Evolutionary conservation across 2,797 vertebrate genomes (phyloP).

Genomic region (Trachurus trachurus): DNA sequence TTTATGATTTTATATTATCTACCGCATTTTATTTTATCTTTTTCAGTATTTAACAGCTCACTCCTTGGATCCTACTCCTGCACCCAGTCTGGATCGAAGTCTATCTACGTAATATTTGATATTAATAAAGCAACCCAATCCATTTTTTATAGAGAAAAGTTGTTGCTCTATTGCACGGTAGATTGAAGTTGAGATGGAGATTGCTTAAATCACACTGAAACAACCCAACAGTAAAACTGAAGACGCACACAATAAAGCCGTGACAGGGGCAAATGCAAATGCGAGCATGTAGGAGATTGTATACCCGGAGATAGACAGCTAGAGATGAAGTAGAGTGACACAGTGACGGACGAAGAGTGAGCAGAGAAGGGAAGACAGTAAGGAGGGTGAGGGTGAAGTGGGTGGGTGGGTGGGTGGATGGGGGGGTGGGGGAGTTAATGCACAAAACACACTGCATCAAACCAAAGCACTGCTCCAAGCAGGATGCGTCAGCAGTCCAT

Average conservation of each 20-base stretch:
- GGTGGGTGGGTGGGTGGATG: conserved; percentile 6
- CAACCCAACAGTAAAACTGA: conserved; percentile 20
- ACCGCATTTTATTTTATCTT: conserved; percentile 5
- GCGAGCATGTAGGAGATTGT: background rate
- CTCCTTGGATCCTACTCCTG: background rate
- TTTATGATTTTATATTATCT: background rate
- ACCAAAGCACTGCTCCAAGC: conserved; percentile 88
- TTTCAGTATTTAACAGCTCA: background rate
- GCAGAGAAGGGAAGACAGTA: conserved; percentile 50
- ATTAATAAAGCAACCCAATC: conserved; percentile 3
- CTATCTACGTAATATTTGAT: background rate
- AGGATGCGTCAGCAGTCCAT: conserved; percentile 93
- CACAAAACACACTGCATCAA: conserved; percentile 91
- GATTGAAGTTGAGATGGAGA: background rate
- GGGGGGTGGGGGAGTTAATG: conserved; percentile 77
- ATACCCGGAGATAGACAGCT: conserved; percentile 6
- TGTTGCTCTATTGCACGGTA: background rate
- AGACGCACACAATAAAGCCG: background rate
- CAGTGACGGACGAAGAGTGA: conserved; percentile 57
- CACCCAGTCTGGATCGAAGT: background rate
- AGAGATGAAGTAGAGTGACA: conserved; percentile 45
- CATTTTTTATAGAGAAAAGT: conserved; percentile 3
- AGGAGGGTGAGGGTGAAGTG: conserved; percentile 50
- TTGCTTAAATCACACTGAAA: background rate
- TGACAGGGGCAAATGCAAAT: conserved; percentile 7